These are phyloP conservation scores for Uria aalge DNA, from an alignment of 2,113 vertebrate species.

Conservation along the genomic window DNA sequence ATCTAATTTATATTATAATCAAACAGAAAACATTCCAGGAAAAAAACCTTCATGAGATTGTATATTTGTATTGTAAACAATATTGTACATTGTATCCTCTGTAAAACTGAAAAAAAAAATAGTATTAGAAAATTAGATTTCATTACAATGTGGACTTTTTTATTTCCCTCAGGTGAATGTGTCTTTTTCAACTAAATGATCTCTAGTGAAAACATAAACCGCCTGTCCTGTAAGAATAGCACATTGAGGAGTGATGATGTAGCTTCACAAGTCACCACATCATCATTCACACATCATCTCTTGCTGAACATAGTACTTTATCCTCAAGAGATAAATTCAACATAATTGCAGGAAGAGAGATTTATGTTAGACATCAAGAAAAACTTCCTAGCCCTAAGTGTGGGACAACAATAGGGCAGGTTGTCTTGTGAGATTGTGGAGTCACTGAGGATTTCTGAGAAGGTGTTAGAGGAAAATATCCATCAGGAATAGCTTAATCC, in stretches of 20 bases:
- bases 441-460: neutral
- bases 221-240: neutral
- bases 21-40: neutral
- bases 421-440: neutral
- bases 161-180: neutral
- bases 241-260: neutral
- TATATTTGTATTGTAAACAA: neutral
- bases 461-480: neutral
- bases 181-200: neutral
- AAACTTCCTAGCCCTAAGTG: neutral
- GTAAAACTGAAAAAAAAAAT: neutral
- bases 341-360: neutral
- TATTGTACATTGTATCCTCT: neutral
- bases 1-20: neutral
- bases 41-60: neutral
- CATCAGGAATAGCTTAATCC: neutral
- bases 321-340: neutral
- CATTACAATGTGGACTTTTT: neutral
- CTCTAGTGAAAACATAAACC: neutral
- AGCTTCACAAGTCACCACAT: neutral
- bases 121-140: neutral
- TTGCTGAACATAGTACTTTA: neutral
- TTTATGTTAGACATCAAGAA: slow-evolving; percentile 9
- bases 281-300: neutral
- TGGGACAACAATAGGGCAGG: neutral